Evolutionary conservation across 1,140 invertebrate species (phyloP).

Genomic region (Choristoneura fumiferana): DNA sequence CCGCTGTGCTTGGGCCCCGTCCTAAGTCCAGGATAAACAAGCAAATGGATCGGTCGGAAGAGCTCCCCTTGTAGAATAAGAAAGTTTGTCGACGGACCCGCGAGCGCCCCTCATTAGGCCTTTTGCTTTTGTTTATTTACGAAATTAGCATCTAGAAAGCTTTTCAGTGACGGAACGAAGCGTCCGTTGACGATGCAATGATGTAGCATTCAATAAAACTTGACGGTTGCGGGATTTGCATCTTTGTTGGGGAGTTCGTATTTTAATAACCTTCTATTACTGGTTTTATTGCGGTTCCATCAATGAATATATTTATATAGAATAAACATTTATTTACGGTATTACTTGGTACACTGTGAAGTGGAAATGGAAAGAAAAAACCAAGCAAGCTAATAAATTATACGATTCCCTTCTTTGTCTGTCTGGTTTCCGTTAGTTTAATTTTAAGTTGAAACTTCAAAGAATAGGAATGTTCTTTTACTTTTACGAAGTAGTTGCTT

Average conservation of each 20-base stretch:
- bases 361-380: neutral
- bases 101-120: constrained; percentile 69
- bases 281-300: constrained; percentile 10
- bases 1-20: constrained; percentile 35
- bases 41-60: constrained; percentile 70
- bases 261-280: constrained; percentile 15
- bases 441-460: too few species aligned
- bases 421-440: too few species aligned
- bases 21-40: constrained; percentile 69
- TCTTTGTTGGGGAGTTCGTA: constrained; percentile 21
- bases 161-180: constrained; percentile 52
- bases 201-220: constrained; percentile 49
- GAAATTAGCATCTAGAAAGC: constrained; percentile 72
- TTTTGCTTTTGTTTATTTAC: constrained; percentile 68
- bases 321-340: neutral
- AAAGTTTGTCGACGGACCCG: constrained; percentile 65
- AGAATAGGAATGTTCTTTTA: too few species aligned
- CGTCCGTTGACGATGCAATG: constrained; percentile 52
- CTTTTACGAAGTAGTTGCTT: too few species aligned
- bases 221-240: constrained; percentile 17
- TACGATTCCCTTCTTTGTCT: too few species aligned
- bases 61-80: constrained; percentile 58
- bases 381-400: too few species aligned
- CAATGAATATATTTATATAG: neutral
- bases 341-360: neutral